Base-by-base conservation (phyloP, 2,113 vertebrate genomes). In the Thomomys bottae region DNA sequence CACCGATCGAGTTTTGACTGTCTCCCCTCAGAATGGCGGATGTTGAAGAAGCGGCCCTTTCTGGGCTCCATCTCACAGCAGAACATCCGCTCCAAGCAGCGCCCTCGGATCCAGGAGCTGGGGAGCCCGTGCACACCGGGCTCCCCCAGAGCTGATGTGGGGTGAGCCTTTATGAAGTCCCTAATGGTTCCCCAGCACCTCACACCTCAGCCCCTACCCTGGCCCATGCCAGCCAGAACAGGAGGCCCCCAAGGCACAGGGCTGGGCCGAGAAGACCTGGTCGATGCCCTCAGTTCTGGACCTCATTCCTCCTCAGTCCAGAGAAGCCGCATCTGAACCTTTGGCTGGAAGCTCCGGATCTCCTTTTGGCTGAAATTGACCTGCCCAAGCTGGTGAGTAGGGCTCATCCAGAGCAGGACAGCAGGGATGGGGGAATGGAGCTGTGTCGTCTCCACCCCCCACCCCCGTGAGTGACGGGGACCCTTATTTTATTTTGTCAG, bases 1-100 rank as follows among this genome's bases (percentile, higher is more conserved):
- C 0, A 11, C 28, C 5, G 0, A 8, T 11, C 9, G 20, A 42
- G 24, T 42, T 87, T 61, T 67, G 40, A 11, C 5, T 7, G 24
- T 66, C 1, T 12, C 26, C 49, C 70, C 15, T 20, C 96, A 99
- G 99, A 99, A 66, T 98, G 98, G 97, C 98, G 98, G 76, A 95
- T 99, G 72, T 84, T 99, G 96, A 99, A 98, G 94, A 99, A 99
- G 97, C 96, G 99, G 11, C 98, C 98, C 90, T 99, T 99, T 72
- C 92, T 99, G 95, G 99, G 99, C 26, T 98, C 98, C 17, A 93
- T 99, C 36, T 97, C 94, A 0, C 98, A 98, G 79, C 99, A 99
- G 96, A 99, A 98, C 95, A 98, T 99, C 93, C 97, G 98, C 49
- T 98, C 98, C 0, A 98, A 97, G 94, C 98, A 98, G 91, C 97